Evolutionary conservation across 2,888 invertebrate species (phyloP).

Genomic region (Hemistola chrysoprasaria): DNA sequence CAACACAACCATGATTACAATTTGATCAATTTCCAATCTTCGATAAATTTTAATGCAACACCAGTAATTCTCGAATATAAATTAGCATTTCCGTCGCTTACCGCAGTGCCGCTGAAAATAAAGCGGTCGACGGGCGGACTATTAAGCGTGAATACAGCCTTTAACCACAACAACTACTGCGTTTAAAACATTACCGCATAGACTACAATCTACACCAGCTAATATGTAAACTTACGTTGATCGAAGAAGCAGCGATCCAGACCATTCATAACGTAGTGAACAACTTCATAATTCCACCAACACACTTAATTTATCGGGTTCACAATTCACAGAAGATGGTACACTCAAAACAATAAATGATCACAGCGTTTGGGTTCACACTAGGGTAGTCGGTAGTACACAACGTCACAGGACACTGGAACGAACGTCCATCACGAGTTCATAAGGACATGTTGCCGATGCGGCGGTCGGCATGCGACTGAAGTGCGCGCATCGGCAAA

Average conservation of each 20-base stretch:
- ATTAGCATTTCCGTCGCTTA: slow-evolving; percentile 36
- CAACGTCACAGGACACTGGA: slow-evolving; percentile 60
- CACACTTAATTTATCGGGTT: slow-evolving; percentile 61
- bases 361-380: slow-evolving; percentile 72
- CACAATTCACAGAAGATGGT: slow-evolving; percentile 58
- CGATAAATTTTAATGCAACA: slow-evolving; percentile 24
- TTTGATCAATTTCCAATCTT: slow-evolving; percentile 1
- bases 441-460: slow-evolving; percentile 53
- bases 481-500: slow-evolving; percentile 61
- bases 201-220: slow-evolving; percentile 42
- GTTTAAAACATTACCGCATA: slow-evolving; percentile 49
- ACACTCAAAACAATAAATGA: slow-evolving; percentile 78
- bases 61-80: slow-evolving; percentile 36
- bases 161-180: slow-evolving; percentile 57
- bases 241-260: slow-evolving; percentile 82
- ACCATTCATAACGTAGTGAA: slow-evolving; percentile 79
- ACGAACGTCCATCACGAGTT: slow-evolving; percentile 38
- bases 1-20: too few relatives aligned
- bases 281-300: slow-evolving; percentile 78
- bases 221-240: slow-evolving; percentile 75
- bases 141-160: slow-evolving; percentile 58
- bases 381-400: slow-evolving; percentile 70
- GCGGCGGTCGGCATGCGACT: slow-evolving; percentile 79
- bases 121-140: slow-evolving; percentile 50
- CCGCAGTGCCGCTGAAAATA: slow-evolving; percentile 52